Evolutionary conservation across 2,113 vertebrate genomes (phyloP), one percentile per base, ranked within the genome.

Genomic region (Casuarius casuarius): DNA sequence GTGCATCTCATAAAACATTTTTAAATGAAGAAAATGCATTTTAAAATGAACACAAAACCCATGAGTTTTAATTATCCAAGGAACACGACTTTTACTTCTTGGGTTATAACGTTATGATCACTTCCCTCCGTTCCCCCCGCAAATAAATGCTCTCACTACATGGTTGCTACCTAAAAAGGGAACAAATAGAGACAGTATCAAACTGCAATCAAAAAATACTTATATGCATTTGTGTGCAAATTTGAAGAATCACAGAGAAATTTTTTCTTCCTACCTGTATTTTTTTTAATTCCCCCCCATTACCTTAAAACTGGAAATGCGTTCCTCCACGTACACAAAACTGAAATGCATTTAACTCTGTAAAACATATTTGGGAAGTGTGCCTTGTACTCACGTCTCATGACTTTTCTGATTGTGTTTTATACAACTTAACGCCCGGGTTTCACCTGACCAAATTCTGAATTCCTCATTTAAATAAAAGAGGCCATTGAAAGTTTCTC

Each of bases 101-200:
- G 0, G 0, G 35, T 84, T 67, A 33, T 11, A 61, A 19, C 31
- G 38, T 25, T 20, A 40, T 1, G 29, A 87, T 23, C 11, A 73
- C 44, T 79, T 56, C 82, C 23, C 23, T 70, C 31, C 46, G 65
- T 74, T 51, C 5, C 2, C 10, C 18, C 26, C 48, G 10, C n/a
- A 56, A 44, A 48, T 40, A 48, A 44, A 76, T 38, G 35, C 9
- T 54, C 31, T 80, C 65, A 31, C 18, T 23, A 22, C 4, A 4
- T 9, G 46, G 11, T 33, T 65, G 28, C 62, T 62, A 35, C 74
- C 71, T 63, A n/a, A 77, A 63, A 89, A 59, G 31, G 31, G 49
- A 71, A 59, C 42, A 78, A 46, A 58, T 17, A 73, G 1, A 68
- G 42, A 42, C 35, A 87, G 51, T 5, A n/a, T 44, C 61, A 11